Evolutionary conservation across 2,888 invertebrate species (phyloP), one percentile per base, ranked within the genome.

Genomic region (Gymnosoma rotundatum): DNA sequence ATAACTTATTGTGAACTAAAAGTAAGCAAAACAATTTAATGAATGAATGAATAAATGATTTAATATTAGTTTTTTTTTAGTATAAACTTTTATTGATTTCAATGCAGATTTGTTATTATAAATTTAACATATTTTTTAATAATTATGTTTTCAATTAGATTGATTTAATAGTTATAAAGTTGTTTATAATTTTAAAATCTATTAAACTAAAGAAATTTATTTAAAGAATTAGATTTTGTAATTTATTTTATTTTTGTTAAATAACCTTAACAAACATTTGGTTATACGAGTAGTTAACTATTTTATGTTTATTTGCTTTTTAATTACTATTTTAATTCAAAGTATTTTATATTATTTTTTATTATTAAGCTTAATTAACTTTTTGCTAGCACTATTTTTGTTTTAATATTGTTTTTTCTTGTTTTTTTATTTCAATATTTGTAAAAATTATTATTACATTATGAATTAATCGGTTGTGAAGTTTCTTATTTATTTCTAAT

Each of bases 191-290:
- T 69, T 75, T 20, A 61, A 64, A 80, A 73, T 85, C 70, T 81
- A 76, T 64, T 86, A 86, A 78, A 86, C 78, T 81, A 80, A 81
- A 70, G 74, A 74, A 81, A 66, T 66, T 80, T 86, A 86, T 58
- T 48, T 64, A 69, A 54, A 32, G 25, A 56, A 42, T 63, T 18
- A 32, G 45, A 16, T 45, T 50, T 83, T 83, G 72, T 81, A 78
- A n/a, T 8, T 20, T 9, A 52, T 18, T 50, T 45, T 69, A 36
- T 83, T 63, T n/a, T 81, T 84, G 72, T 67, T 81, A 56, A 79
- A 85, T 86, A 83, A 73, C 36, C 32, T 86, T 76, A 83, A n/a
- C n/a, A 25, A 25, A 74, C 76, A 84, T 78, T 85, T 74, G 74
- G 81, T 64, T 52, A 66, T 50, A 67, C 64, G n/a, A 32, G 32